Conservation (phyloP, 2,797 vertebrate genomes). For the Hyperoplus immaculatus region DNA sequence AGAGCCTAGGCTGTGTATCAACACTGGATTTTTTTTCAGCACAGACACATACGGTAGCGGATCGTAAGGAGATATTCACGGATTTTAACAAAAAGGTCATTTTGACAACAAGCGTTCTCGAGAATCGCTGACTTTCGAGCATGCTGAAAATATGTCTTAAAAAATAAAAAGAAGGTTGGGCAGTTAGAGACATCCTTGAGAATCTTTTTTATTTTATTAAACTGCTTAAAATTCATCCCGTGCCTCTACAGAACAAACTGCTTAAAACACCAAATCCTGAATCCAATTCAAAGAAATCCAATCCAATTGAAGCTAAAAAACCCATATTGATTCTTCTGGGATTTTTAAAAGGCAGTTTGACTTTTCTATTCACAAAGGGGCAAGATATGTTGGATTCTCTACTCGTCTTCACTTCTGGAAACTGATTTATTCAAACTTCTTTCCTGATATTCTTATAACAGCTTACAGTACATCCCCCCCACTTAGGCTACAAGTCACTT, state of each 20-base stretch:
- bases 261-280: background rate
- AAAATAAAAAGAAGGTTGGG: too few relatives aligned
- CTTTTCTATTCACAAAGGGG: background rate
- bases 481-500: background rate
- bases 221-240: background rate
- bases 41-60: too few relatives aligned
- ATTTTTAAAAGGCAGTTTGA: background rate
- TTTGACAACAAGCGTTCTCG: too few relatives aligned
- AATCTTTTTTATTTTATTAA: background rate
- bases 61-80: too few relatives aligned
- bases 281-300: constrained; percentile 16
- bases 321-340: background rate
- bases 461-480: background rate
- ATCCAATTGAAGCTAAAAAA: background rate
- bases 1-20: too few relatives aligned
- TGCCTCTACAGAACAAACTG: background rate
- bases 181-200: background rate
- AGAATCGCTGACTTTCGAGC: too few relatives aligned
- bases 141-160: too few relatives aligned
- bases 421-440: background rate
- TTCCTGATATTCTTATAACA: background rate
- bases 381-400: background rate
- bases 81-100: too few relatives aligned
- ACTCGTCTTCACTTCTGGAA: constrained; percentile 3
- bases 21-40: too few relatives aligned